phyloP scores from a whole-genome alignment of 35 echinoderm and acorn worm species.

The Patiria miniata region DNA sequence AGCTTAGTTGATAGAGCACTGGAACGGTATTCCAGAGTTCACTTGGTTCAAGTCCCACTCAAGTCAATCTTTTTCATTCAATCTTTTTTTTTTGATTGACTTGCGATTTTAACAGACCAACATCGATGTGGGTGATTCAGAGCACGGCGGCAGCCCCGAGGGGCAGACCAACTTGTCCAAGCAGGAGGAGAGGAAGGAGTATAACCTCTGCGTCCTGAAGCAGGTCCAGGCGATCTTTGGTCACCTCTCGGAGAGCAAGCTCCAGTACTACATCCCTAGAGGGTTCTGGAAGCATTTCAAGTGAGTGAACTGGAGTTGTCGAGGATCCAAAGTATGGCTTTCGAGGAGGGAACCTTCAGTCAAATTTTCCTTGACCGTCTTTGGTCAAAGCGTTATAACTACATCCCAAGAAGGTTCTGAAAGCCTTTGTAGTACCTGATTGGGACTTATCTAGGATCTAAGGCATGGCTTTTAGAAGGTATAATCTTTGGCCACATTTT shows the following conservation, averaged over 20 bases:
- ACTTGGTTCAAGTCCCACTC: too few species aligned
- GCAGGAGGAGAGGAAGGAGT: slow-evolving; percentile 88
- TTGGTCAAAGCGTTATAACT: too few species aligned
- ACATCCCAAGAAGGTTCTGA: too few species aligned
- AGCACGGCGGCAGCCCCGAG: slow-evolving; percentile 60
- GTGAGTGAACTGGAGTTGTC: slow-evolving; percentile 47
- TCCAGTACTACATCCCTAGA: slow-evolving; percentile 99
- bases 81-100: not conserved
- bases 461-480: too few species aligned
- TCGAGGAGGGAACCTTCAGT: too few species aligned
- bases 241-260: slow-evolving; percentile 95
- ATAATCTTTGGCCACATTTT: too few species aligned
- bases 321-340: too few species aligned
- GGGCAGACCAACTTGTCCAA: slow-evolving; percentile 72
- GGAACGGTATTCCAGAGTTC: too few species aligned
- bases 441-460: too few species aligned
- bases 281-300: slow-evolving; percentile 99
- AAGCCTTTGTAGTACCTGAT: too few species aligned
- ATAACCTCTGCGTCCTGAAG: slow-evolving; percentile 95
- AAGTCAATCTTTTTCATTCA: not conserved
- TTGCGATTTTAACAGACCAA: slow-evolving; percentile 57
- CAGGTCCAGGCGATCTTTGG: slow-evolving; percentile 99
- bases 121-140: slow-evolving; percentile 83
- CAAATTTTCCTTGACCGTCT: too few species aligned
- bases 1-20: too few species aligned